A percentile compares a stretch with the other conserved stretches of the same genome.
Conservation (phyloP, 2,888 invertebrate species). For the Hymenopus coronatus region DNA sequence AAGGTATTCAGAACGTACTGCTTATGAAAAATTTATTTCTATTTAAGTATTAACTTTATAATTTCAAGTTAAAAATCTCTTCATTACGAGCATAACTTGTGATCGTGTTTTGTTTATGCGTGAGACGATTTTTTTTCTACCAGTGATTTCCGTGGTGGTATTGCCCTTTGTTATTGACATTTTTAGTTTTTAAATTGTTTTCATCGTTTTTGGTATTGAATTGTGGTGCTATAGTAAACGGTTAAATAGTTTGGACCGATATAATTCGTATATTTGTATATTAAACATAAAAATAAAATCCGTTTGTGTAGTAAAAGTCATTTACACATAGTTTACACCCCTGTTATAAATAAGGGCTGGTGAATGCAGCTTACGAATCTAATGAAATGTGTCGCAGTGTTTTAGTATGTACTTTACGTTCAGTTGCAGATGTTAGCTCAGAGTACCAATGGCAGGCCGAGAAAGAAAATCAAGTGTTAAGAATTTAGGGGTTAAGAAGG, state of each 20-base stretch:
- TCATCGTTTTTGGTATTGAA: background rate
- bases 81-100: slow-evolving; percentile 7
- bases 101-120: slow-evolving; percentile 32
- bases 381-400: background rate
- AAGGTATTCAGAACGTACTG: slow-evolving; percentile 20
- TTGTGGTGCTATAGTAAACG: background rate
- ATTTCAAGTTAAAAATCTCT: slow-evolving; percentile 3
- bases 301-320: background rate
- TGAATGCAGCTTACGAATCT: background rate
- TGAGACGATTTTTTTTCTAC: slow-evolving; percentile 28
- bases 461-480: slow-evolving; percentile 46
- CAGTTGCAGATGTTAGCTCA: slow-evolving; percentile 30
- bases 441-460: slow-evolving; percentile 50
- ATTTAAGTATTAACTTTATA: background rate
- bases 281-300: background rate
- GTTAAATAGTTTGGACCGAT: background rate
- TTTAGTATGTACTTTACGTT: background rate
- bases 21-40: background rate
- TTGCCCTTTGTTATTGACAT: slow-evolving; percentile 25
- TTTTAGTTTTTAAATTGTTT: background rate
- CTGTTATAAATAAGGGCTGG: background rate
- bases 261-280: background rate
- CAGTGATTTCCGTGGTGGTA: slow-evolving; percentile 4
- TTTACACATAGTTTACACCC: background rate
- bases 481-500: slow-evolving; percentile 29